Conservation (phyloP, 2,888 invertebrate genomes). For the Venusia cambrica region DNA sequence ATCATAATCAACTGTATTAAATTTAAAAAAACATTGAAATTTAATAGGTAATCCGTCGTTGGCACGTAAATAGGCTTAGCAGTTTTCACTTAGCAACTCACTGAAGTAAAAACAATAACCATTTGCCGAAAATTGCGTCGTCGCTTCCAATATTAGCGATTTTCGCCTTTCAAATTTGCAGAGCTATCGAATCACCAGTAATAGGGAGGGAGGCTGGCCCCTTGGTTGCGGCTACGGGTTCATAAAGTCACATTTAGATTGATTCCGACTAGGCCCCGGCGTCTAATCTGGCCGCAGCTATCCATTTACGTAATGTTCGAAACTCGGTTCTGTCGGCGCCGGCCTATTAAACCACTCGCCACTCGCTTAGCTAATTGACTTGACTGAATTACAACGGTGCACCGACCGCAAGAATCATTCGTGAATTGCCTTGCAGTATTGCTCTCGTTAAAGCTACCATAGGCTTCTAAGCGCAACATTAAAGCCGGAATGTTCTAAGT, state of each 20-base stretch:
- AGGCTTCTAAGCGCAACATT: too few relatives aligned
- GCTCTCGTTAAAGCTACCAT: too few relatives aligned
- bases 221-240: constrained; percentile 17
- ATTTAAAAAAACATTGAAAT: too few relatives aligned
- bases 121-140: constrained; percentile 12
- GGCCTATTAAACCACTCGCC: constrained; percentile 46
- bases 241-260: constrained; percentile 33
- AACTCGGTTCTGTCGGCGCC: constrained; percentile 45
- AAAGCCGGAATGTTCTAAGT: too few relatives aligned
- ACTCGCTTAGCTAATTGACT: constrained; percentile 44
- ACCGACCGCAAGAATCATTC: constrained; percentile 40
- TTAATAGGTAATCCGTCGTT: too few relatives aligned
- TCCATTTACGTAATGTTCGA: constrained; percentile 61
- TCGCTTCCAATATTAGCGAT: constrained; percentile 15
- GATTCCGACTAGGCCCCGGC: constrained; percentile 26
- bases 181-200: constrained; percentile 24
- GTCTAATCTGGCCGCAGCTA: constrained; percentile 43
- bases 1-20: too few relatives aligned
- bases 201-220: constrained; percentile 23
- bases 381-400: constrained; percentile 53
- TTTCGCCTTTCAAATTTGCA: constrained; percentile 18
- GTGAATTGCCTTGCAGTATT: constrained; percentile 28
- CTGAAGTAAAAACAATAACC: constrained; percentile 10
- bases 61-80: too few relatives aligned
- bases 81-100: constrained; percentile 2